Percentiles rank a stretch among this genome's conserved stretches.
Conservation (phyloP, 1,140 invertebrate species). For the Zaprionus tsacasi region DNA sequence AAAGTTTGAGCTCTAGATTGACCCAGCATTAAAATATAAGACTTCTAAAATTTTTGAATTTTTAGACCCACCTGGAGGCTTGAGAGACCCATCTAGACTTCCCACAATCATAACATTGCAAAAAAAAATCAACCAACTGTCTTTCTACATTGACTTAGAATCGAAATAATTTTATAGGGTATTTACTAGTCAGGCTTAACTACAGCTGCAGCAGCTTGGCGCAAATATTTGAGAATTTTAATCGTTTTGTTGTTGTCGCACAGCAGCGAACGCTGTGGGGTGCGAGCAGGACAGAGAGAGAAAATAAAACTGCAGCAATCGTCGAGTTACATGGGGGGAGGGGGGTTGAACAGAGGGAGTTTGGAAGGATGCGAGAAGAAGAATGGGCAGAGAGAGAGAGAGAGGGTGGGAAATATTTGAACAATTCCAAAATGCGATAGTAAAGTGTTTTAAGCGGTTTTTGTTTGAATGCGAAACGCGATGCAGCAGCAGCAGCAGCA, state of each 20-base stretch:
- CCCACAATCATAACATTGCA: too few species aligned
- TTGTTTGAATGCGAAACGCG: slow-evolving; percentile 67
- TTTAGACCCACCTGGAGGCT: too few species aligned
- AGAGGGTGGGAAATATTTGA: slow-evolving; percentile 68
- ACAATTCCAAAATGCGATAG: slow-evolving; percentile 83
- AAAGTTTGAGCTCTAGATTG: too few species aligned
- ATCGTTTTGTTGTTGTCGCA: slow-evolving; percentile 69
- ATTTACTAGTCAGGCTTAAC: neutral
- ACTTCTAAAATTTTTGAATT: too few species aligned
- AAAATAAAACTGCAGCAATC: slow-evolving; percentile 23
- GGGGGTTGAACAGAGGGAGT: neutral
- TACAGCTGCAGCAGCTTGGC: slow-evolving; percentile 25
- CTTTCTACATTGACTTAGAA: neutral
- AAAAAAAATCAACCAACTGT: too few species aligned
- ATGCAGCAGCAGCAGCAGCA: slow-evolving; percentile 1
- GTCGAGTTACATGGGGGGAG: neutral
- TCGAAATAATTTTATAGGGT: neutral
- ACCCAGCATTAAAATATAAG: too few species aligned
- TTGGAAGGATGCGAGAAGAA: neutral
- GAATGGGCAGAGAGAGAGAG: neutral
- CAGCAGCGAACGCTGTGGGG: slow-evolving; percentile 2
- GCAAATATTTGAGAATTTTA: slow-evolving; percentile 80
- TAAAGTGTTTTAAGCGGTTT: slow-evolving; percentile 83
- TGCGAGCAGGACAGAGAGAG: neutral
- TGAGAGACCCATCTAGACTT: too few species aligned